Conservation (phyloP, 2,888 invertebrate genomes). For the Leucophenga montana region DNA sequence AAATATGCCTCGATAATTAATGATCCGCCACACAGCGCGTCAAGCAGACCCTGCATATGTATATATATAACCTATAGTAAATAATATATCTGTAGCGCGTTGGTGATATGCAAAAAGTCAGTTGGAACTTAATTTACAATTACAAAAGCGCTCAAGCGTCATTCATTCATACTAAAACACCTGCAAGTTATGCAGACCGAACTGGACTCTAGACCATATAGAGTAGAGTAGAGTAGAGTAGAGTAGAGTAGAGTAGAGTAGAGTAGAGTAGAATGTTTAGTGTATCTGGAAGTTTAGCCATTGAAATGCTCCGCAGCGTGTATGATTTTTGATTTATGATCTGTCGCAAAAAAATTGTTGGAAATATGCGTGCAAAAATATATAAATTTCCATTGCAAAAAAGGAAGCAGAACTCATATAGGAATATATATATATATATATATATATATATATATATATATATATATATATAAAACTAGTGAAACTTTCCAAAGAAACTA, state of each 20-base stretch:
- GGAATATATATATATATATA: no score
- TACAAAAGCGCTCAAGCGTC: conserved; percentile 39
- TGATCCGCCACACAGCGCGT: conserved; percentile 28
- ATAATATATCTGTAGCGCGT: no score
- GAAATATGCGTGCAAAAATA: conserved; percentile 45
- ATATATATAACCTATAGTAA: no score
- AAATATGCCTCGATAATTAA: conserved; percentile 21
- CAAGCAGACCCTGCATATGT: conserved; percentile 9
- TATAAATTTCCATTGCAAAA: conserved; percentile 31
- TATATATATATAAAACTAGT: conserved; percentile 54
- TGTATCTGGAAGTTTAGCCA: conserved; percentile 25
- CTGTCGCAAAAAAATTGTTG: conserved; percentile 67
- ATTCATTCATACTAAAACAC: conserved; percentile 59
- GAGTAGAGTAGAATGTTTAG: conserved; percentile 19
- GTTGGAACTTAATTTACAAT: conserved; percentile 61
- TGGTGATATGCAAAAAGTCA: conserved; percentile 38
- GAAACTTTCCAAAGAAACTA: conserved; percentile 44
- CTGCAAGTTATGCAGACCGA: conserved; percentile 51
- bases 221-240: conserved; percentile 12
- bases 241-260: conserved; percentile 27
- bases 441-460: no score
- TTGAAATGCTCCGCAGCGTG: conserved; percentile 60
- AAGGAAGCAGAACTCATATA: conserved; percentile 39
- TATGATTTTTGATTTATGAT: conserved; percentile 72
- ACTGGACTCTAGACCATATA: conserved; percentile 13